Evolutionary conservation across 2,797 vertebrate species (phyloP).

Genomic region (Macropus fuliginosus): DNA sequence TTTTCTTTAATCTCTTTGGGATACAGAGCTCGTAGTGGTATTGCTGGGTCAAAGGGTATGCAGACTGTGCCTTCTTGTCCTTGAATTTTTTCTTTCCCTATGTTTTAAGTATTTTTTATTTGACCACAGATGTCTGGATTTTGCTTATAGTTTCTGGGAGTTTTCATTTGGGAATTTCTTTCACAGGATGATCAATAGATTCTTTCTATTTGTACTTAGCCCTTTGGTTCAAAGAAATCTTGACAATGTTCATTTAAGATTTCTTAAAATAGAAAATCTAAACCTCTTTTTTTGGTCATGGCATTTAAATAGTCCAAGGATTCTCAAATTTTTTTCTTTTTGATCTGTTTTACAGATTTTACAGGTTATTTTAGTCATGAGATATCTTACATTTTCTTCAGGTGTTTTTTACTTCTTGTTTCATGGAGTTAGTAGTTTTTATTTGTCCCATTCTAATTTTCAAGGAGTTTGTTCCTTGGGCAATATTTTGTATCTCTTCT

Average conservation of each 20-base stretch:
- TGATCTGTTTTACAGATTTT: no score
- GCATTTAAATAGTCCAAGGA: background rate
- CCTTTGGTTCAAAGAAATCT: background rate
- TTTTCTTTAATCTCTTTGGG: background rate
- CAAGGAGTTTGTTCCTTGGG: no score
- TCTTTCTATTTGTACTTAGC: background rate
- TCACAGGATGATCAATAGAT: background rate
- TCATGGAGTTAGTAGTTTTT: no score
- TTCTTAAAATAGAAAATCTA: background rate
- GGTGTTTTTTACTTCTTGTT: no score
- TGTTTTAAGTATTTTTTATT: background rate
- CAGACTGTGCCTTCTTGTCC: background rate
- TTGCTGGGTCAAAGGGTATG: background rate
- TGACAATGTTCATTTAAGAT: background rate
- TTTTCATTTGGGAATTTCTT: background rate
- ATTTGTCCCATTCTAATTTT: no score
- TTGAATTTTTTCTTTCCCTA: background rate
- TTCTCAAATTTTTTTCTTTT: no score
- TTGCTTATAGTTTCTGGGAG: background rate
- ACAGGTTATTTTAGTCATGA: no score
- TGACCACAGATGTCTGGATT: background rate
- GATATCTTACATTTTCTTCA: no score
- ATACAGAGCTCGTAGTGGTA: background rate
- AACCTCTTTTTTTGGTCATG: background rate
- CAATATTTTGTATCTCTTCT: background rate